Base-by-base conservation (phyloP, 2,797 vertebrate genomes). In the Amblyopsis hoosieri region DNA sequence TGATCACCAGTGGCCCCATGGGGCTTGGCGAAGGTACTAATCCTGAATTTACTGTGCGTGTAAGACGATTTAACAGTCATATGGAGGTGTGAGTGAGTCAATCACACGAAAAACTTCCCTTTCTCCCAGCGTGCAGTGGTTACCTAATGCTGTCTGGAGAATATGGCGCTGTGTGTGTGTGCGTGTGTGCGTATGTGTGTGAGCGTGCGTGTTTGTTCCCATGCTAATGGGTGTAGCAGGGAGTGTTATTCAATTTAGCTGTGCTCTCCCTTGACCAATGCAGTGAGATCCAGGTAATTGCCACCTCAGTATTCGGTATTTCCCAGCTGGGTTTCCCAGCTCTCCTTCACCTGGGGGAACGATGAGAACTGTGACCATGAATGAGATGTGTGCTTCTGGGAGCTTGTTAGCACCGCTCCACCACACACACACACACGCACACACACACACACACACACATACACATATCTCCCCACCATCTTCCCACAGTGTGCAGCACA, bases 71-170 rank as follows among this genome's bases (percentile, higher is more conserved):
- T 90, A 86, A 83, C 82, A 86, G 85, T 85, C 84, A 76, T 80
- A 86, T 42, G 71, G 83, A 87, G 76, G 88, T 90, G 84, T 83
- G 87, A 89, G 81, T 56, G 78, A 90, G 85, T 87, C 84, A 86
- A 85, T 90, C 85, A 81, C 69, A 70, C 33, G 58, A 74, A 57
- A n/a, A 66, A 46, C 69, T 73, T 60, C 57, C 58, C 67, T 61
- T 76, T 72, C 71, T 75, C 80, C 80, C 1, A 14, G 68, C 31
- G 54, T 67, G 67, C 64, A 11, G 66, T 2, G 56, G 77, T 76
- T 74, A 71, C 73, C 29, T 72, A 66, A 74, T 12, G 67, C 75
- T 64, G 29, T 66, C 50, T 47, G 62, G 77, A 73, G 61, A 64
- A 58, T 58, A 47, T 9, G 49, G 29, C 49, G 33, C 48, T 45